Conservation (phyloP, 2,888 invertebrate species). For the Phymatocera aterrima region DNA sequence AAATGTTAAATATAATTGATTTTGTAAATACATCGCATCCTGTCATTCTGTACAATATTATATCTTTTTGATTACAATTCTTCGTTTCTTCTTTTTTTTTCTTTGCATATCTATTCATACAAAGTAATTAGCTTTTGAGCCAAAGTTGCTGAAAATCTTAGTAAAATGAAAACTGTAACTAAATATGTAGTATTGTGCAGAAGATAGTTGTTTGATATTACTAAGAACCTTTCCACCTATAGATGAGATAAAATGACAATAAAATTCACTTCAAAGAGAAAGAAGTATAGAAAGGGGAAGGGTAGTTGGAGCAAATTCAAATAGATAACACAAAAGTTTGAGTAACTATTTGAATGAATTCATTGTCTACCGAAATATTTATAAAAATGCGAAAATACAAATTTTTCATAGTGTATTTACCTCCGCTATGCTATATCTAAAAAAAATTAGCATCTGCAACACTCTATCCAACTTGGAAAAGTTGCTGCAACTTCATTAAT, state of each 20-base stretch:
- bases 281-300: background rate
- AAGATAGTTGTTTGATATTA: conserved; percentile 22
- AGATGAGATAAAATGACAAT: background rate
- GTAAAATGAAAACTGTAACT: conserved; percentile 7
- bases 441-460: background rate
- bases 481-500: conserved; percentile 1
- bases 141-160: background rate
- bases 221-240: conserved; percentile 3
- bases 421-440: background rate
- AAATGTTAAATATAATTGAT: conserved; percentile 68
- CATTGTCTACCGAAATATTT: background rate
- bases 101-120: conserved; percentile 52
- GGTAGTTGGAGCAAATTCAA: background rate
- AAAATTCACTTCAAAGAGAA: background rate
- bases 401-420: background rate
- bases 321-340: background rate
- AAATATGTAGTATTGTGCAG: conserved; percentile 35
- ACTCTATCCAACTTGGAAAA: background rate
- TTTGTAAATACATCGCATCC: conserved; percentile 70
- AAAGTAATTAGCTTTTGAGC: conserved; percentile 40
- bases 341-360: conserved; percentile 13
- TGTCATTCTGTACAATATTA: conserved; percentile 65
- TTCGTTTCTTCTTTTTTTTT: conserved; percentile 55
- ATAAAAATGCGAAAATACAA: conserved; percentile 27
- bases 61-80: conserved; percentile 57